Evolutionary conservation across 1,140 invertebrate genomes (phyloP).

Genomic region (Trypoxylus dichotomus): DNA sequence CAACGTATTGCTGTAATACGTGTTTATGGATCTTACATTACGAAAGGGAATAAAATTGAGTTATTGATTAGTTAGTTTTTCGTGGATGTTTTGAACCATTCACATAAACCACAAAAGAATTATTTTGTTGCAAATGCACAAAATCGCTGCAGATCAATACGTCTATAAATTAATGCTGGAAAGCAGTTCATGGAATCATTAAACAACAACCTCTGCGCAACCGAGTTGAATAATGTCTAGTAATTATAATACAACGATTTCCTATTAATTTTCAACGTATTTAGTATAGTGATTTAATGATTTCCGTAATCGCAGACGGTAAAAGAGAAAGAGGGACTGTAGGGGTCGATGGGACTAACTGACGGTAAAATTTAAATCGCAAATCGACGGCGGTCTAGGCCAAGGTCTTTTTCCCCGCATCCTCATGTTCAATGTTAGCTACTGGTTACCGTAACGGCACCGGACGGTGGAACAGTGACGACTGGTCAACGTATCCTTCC

Average conservation of each 20-base stretch:
- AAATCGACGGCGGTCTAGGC: conserved; percentile 2
- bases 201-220: background rate
- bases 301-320: background rate
- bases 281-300: conserved; percentile 6
- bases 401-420: background rate
- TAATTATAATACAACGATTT: conserved; percentile 12
- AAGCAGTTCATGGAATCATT: background rate
- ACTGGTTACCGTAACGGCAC: background rate
- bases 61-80: too few species aligned
- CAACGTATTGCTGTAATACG: too few species aligned
- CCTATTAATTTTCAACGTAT: background rate
- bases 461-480: background rate
- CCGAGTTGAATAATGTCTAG: background rate
- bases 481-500: background rate
- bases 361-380: background rate
- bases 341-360: background rate
- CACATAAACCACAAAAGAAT: too few species aligned
- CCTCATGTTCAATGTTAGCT: background rate
- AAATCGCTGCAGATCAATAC: background rate
- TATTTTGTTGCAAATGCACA: too few species aligned
- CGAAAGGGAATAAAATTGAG: too few species aligned
- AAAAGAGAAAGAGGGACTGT: background rate
- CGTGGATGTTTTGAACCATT: too few species aligned
- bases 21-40: too few species aligned
- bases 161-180: background rate